Percentiles rank a stretch among this genome's conserved stretches.
These are phyloP conservation scores for Pollachius pollachius DNA, from an alignment of 2,113 vertebrate species.

Conservation along the genomic window DNA sequence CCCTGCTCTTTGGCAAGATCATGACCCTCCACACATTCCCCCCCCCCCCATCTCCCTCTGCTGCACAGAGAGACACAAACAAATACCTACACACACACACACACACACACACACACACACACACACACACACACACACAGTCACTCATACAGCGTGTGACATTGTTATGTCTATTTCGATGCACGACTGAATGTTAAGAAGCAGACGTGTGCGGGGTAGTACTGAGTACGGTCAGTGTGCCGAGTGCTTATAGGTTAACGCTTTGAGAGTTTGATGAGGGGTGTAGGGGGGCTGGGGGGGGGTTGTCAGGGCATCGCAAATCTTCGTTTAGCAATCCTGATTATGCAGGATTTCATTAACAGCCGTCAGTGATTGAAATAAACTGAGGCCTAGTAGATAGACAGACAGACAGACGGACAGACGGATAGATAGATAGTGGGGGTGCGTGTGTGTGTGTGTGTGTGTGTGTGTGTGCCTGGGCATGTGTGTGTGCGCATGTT, in stretches of 20 bases:
- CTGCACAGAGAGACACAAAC: too few relatives aligned
- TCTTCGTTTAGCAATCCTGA: conserved; percentile 55
- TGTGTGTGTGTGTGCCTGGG: not conserved
- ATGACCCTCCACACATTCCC: conserved; percentile 34
- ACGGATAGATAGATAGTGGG: too few relatives aligned
- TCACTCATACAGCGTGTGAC: not conserved
- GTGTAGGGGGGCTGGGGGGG: conserved; percentile 11
- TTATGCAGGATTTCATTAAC: conserved; percentile 62
- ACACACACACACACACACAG: not conserved
- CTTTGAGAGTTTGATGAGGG: not conserved
- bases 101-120: too few relatives aligned
- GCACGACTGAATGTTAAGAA: too few relatives aligned
- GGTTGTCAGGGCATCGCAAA: conserved; percentile 35
- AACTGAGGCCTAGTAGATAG: conserved; percentile 4
- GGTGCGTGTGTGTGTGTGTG: not conserved
- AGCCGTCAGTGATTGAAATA: conserved; percentile 49
- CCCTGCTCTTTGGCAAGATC: conserved; percentile 60
- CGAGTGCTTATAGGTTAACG: conserved; percentile 43
- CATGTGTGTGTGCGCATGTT: not conserved
- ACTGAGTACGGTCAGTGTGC: conserved; percentile 48
- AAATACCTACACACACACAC: too few relatives aligned
- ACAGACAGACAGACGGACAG: too few relatives aligned
- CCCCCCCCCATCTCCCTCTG: too few relatives aligned
- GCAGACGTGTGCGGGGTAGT: not conserved
- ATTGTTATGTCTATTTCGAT: too few relatives aligned